Evolutionary conservation across 1,140 invertebrate genomes (phyloP), one percentile per base, ranked within the genome.

Genomic region (Centruroides sculpturatus): DNA sequence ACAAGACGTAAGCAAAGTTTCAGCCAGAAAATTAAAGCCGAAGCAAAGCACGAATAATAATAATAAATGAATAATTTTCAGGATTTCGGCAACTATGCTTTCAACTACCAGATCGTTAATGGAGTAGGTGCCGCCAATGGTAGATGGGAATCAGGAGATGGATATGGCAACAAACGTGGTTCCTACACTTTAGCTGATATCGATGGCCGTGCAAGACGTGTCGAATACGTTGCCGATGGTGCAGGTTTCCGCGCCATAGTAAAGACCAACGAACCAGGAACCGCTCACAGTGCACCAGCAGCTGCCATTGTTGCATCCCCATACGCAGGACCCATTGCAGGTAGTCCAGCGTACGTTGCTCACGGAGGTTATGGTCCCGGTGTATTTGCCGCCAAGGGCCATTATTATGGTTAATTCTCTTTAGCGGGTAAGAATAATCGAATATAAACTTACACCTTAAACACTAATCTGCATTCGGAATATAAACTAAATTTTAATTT

Each of bases 201-300:
- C 5, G 62, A 69, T 47, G 67, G 67, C 9, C 35, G 63, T 35
- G 51, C 56, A 12, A 47, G 67, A 5, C 47, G 47, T 11, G 67
- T 69, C 4, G 57, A 64, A n/a, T 69, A 69, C 51, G 56, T 65
- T 4, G 63, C 66, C 11, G 66, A 68, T 35, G 58, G 63, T 41
- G n/a, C 50, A 13, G 68, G 68, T 35, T 69, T 64, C 50, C 54
- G 66, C 4, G 67, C 67, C 12, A 52, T 59, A 10, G 66, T 69
- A 12, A 57, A 67, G 47, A 65, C 67, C 46, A 69, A 69, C 55
- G 68, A 69, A 56, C 67, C 64, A 11, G 68, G 67, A 41, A 67
- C 68, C 49, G 67, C 66, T 3, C 49, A 41, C 10, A 56, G 57
- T 4, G 59, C 65, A 36, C 59, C 67, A 10, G 67, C 65, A 13